Percentiles rank a stretch among this genome's conserved stretches.
These are phyloP conservation scores for Bugula neritina DNA, from an alignment of 2,888 invertebrate genomes.

Conservation along the genomic window DNA sequence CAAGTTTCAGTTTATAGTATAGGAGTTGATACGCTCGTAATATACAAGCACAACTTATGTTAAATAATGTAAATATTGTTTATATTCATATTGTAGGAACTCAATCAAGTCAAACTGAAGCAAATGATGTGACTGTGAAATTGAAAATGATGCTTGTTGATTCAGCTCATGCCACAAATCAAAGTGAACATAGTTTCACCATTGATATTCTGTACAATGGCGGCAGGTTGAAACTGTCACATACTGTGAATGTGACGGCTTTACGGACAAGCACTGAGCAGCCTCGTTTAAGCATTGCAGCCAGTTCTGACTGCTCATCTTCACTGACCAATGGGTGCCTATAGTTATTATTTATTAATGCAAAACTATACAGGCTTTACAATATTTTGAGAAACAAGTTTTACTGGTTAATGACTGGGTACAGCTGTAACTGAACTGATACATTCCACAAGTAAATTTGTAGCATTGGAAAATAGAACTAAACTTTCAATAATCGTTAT, in stretches of 20 bases:
- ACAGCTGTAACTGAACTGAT: too few species aligned
- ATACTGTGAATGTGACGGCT: not conserved
- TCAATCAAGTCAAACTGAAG: not conserved
- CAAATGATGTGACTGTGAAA: not conserved
- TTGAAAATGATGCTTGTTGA: not conserved
- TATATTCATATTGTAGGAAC: not conserved
- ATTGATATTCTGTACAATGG: not conserved
- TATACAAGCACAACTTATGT: too few species aligned
- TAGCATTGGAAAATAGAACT: too few species aligned
- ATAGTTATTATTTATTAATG: not conserved
- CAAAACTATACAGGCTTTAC: too few species aligned
- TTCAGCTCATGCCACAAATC: not conserved
- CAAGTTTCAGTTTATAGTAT: too few species aligned
- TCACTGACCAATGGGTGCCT: slow-evolving; percentile 6
- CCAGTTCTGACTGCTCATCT: not conserved
- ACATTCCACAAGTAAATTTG: too few species aligned
- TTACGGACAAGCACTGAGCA: not conserved
- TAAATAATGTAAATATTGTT: too few species aligned
- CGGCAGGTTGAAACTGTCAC: not conserved
- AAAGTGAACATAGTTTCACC: not conserved
- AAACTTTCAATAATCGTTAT: too few species aligned
- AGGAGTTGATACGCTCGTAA: too few species aligned
- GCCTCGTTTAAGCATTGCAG: not conserved
- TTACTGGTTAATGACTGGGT: too few species aligned
- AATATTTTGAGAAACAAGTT: too few species aligned